Evolutionary conservation across 1,140 invertebrate species (phyloP), one percentile per base, ranked within the genome.

Genomic region (Brachionus manjavacas): DNA sequence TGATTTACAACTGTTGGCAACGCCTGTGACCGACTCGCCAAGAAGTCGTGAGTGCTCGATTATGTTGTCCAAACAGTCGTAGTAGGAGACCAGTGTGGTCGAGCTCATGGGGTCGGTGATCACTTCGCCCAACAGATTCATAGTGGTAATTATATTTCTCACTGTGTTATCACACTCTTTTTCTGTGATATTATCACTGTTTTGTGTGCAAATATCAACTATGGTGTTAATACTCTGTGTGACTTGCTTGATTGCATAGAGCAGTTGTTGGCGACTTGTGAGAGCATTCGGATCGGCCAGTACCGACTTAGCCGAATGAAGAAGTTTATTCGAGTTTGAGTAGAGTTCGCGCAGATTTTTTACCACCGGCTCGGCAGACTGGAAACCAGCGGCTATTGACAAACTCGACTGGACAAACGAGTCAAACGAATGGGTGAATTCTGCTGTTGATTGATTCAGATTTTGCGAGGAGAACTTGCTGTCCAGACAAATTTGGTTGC

Each of bases 161-260:
- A 98, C 93, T 2, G 97, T 96, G 87, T 95, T 96, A 87, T 97
- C 96, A 89, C 96, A 98, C 87, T 99, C 97, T 88, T 95, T 96
- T 90, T 97, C 95, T 0, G 96, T 94, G 3, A 94, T 94, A 92
- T 60, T 25, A 14, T 35, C 41, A 35, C 25, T 68, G 8, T 35
- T 23, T 25, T 43, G 20, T 49, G 43, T 66, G 55, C 64, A 49
- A 16, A 83, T 25, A 89, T 94, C 93, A 16, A 95, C 93, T 49
- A 97, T 90, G 85, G 94, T 92, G 88, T 97, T 97, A 84, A 98
- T 96, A 87, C 94, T 95, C 85, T 97, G 95, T 0, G 95, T 97
- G 4, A 98, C 95, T 2, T 93, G 87, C 60, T 88, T 88, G 85
- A 11, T 1, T 93, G 92, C 11, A 94, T 92, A 0, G 97, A 89